phyloP scores from a whole-genome alignment of 2,113 vertebrate genomes.

The Prolemur simus region DNA sequence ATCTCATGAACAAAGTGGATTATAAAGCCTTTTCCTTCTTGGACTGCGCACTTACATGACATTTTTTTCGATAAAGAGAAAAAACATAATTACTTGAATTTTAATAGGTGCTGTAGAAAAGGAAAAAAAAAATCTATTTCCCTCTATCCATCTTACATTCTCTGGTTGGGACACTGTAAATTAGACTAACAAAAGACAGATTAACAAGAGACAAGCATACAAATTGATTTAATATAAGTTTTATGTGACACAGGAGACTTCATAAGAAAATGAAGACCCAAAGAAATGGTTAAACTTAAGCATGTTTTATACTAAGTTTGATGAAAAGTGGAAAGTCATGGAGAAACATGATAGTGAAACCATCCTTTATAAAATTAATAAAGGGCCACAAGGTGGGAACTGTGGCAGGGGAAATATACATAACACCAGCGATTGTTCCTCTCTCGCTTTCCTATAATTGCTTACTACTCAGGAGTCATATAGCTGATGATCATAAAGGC shows the following conservation, averaged over 20 bases:
- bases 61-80: conserved; percentile 18
- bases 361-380: too few relatives aligned
- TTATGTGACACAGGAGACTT: background rate
- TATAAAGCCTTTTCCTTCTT: conserved; percentile 26
- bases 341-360: background rate
- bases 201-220: background rate
- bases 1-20: conserved; percentile 12
- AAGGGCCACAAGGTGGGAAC: too few relatives aligned
- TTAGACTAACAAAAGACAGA: background rate
- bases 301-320: background rate
- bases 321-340: background rate
- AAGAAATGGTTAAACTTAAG: background rate
- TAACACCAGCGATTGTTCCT: too few relatives aligned
- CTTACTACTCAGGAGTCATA: too few relatives aligned
- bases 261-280: background rate
- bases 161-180: background rate
- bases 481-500: too few relatives aligned
- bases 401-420: too few relatives aligned
- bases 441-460: too few relatives aligned
- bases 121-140: background rate
- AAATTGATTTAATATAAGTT: background rate
- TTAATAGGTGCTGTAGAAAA: background rate
- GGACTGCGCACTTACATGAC: background rate
- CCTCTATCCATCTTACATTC: background rate
- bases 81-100: conserved; percentile 32